phyloP scores from a whole-genome alignment of 2,113 vertebrate genomes.

The Neomonachus schauinslandi region DNA sequence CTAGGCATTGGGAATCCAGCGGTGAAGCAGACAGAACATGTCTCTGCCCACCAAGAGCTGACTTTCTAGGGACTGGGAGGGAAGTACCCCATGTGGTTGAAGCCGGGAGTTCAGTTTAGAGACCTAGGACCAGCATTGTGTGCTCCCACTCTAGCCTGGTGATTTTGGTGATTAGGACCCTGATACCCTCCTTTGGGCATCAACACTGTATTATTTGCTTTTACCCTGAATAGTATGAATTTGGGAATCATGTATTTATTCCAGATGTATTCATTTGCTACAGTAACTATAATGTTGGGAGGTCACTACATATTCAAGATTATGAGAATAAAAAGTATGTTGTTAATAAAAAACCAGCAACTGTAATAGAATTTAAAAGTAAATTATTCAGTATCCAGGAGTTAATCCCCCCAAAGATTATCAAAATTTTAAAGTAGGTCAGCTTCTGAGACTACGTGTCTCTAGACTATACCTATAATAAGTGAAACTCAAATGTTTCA shows the following conservation, averaged over 20 bases:
- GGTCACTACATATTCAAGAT: neutral
- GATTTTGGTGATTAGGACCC: neutral
- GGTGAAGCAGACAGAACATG: neutral
- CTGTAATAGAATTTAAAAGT: constrained; percentile 54
- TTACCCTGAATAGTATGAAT: neutral
- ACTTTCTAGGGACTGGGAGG: neutral
- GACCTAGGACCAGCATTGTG: too few species aligned
- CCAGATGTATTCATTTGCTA: neutral
- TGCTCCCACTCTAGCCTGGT: neutral
- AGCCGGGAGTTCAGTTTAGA: neutral
- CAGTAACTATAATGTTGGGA: neutral
- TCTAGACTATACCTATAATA: constrained; percentile 31
- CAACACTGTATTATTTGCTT: neutral
- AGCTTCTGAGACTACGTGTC: neutral
- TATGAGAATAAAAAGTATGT: neutral
- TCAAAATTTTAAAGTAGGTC: constrained; percentile 58
- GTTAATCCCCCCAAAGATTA: constrained; percentile 47
- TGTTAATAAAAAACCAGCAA: constrained; percentile 16
- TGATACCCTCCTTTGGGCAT: neutral
- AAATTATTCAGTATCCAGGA: constrained; percentile 41
- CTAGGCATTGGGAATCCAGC: neutral
- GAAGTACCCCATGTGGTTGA: too few species aligned
- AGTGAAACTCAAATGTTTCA: neutral
- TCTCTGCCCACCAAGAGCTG: neutral
- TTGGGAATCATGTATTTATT: neutral